These are phyloP conservation scores for Sebastes trivittatus DNA, from an alignment of 2,797 vertebrate species.

Conservation along the genomic window DNA sequence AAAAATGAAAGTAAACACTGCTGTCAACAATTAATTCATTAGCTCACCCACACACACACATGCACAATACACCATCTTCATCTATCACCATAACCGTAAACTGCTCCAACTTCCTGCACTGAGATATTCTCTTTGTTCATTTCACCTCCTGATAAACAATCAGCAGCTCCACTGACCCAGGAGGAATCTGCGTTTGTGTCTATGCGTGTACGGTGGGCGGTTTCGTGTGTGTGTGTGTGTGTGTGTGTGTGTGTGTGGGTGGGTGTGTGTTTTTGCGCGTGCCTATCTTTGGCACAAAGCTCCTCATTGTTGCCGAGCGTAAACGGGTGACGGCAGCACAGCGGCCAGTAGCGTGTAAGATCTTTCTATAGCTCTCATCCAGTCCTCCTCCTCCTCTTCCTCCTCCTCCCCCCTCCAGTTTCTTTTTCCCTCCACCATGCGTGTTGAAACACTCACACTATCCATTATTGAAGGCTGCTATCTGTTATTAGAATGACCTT, in stretches of 20 bases:
- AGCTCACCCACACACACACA: background rate
- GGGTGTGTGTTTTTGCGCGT: conserved; percentile 13
- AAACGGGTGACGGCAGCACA: conserved; percentile 47
- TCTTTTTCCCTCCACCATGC: background rate
- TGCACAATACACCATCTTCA: background rate
- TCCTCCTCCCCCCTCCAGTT: background rate
- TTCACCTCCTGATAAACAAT: conserved; percentile 26
- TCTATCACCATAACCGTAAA: background rate
- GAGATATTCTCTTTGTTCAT: conserved; percentile 3
- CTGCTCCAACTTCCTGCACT: background rate
- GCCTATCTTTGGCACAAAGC: conserved; percentile 43
- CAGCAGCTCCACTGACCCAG: conserved; percentile 29
- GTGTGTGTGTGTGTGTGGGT: conserved; percentile 12
- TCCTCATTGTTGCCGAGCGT: conserved; percentile 47
- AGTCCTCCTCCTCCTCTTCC: conserved; percentile 12
- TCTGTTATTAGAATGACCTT: conserved; percentile 24
- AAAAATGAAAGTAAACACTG: background rate
- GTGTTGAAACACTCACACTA: conserved; percentile 17
- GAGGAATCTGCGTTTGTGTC: background rate
- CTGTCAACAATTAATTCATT: background rate
- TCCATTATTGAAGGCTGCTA: conserved; percentile 2
- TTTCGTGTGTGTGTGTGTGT: background rate
- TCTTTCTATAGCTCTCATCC: conserved; percentile 47
- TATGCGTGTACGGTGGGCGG: conserved; percentile 10
- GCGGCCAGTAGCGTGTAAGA: conserved; percentile 33